Evolutionary conservation across 2,113 vertebrate genomes (phyloP).

Genomic region (Hyaena hyaena): DNA sequence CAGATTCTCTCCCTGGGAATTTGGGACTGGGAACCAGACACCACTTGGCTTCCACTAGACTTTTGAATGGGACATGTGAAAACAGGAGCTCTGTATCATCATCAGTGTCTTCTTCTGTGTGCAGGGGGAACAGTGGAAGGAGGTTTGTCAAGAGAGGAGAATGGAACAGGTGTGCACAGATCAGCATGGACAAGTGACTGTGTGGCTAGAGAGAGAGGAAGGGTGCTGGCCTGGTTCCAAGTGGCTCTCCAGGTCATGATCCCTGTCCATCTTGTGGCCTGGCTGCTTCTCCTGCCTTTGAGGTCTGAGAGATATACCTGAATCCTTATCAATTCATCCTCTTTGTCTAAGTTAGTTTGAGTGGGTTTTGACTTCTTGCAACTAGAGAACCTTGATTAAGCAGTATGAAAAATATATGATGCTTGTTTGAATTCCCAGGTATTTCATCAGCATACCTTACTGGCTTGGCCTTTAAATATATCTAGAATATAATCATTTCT

Average conservation of each 20-base stretch:
- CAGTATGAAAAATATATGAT: not conserved
- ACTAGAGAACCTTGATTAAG: not conserved
- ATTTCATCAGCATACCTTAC: not conserved
- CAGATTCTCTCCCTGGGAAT: not conserved
- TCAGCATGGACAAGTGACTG: not conserved
- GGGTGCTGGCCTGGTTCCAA: not conserved
- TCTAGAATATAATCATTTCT: not conserved
- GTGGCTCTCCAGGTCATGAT: not conserved
- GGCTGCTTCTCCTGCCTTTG: not conserved
- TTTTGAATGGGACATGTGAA: not conserved
- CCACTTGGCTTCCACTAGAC: not conserved
- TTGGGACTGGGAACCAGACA: not conserved
- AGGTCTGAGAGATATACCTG: not conserved
- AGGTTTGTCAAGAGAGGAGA: not conserved
- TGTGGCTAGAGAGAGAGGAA: not conserved
- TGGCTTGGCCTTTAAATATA: not conserved
- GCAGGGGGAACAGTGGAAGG: not conserved
- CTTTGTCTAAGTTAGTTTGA: not conserved
- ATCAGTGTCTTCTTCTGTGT: not conserved
- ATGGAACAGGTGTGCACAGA: not conserved
- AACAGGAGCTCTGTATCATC: not conserved
- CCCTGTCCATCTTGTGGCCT: not conserved
- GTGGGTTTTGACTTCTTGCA: not conserved
- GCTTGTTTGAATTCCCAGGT: not conserved
- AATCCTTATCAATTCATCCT: not conserved